Evolutionary conservation across 2,113 vertebrate species (phyloP).

Genomic region (Aphelocoma coerulescens): DNA sequence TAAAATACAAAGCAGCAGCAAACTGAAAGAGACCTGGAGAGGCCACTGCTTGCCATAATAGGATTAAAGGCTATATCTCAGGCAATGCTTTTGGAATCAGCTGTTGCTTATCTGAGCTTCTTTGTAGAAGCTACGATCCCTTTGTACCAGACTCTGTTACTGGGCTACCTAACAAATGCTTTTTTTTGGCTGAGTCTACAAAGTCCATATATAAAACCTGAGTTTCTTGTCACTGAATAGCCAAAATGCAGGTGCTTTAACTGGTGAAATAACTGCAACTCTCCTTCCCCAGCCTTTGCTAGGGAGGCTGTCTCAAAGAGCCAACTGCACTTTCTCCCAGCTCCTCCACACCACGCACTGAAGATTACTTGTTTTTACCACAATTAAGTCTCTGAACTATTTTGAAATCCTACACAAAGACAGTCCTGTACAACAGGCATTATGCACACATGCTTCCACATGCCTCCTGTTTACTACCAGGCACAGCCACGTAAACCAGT

Average conservation of each 20-base stretch:
- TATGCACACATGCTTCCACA: neutral
- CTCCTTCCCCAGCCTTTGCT: neutral
- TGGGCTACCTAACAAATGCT: slow-evolving; percentile 6
- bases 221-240: neutral
- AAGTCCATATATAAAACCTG: neutral
- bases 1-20: slow-evolving; percentile 13
- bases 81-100: slow-evolving; percentile 47
- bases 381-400: slow-evolving; percentile 16
- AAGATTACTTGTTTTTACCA: neutral
- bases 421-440: neutral
- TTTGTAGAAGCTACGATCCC: slow-evolving; percentile 10
- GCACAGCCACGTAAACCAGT: neutral
- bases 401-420: slow-evolving; percentile 36
- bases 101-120: slow-evolving; percentile 49
- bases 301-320: neutral
- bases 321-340: neutral
- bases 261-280: neutral
- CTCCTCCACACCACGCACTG: neutral
- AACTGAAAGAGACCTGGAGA: neutral
- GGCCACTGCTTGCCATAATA: neutral
- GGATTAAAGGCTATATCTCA: slow-evolving; percentile 43
- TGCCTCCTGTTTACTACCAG: slow-evolving; percentile 21
- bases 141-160: slow-evolving; percentile 35
- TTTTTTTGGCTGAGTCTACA: slow-evolving; percentile 1
- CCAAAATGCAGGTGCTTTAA: slow-evolving; percentile 5